Evolutionary conservation across 2,797 vertebrate genomes (phyloP).

Genomic region (Vireo griseus): DNA sequence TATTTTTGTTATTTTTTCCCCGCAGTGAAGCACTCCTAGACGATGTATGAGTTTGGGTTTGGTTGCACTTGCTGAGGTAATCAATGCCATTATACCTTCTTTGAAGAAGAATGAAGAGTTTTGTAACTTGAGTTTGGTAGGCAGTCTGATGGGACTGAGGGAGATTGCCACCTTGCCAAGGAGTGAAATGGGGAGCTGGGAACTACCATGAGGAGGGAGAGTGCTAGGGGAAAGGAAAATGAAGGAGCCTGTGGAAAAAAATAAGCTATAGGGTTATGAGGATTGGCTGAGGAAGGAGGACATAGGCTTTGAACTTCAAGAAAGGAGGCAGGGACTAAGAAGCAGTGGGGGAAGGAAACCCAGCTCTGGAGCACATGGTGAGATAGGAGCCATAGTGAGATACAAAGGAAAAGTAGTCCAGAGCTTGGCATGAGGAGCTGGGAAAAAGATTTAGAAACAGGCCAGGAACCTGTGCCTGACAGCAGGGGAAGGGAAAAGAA

Average conservation of each 20-base stretch:
- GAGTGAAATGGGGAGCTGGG: neutral
- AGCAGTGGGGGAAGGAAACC: neutral
- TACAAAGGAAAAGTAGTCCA: neutral
- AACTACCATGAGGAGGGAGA: neutral
- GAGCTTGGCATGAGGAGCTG: neutral
- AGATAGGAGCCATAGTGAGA: neutral
- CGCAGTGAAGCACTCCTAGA: neutral
- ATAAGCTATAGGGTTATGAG: neutral
- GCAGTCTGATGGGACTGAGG: neutral
- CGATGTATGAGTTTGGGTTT: neutral
- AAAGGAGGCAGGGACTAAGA: neutral
- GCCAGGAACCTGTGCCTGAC: slow-evolving; percentile 45
- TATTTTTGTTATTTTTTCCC: neutral
- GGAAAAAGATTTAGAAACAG: slow-evolving; percentile 44
- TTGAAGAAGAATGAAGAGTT: neutral
- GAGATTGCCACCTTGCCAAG: neutral
- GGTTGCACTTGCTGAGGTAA: neutral
- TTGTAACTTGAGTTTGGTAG: neutral
- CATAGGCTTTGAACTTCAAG: neutral
- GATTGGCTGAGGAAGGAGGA: neutral
- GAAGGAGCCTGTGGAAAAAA: neutral
- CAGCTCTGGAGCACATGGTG: neutral
- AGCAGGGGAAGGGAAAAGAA: slow-evolving; percentile 19
- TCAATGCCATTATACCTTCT: neutral
- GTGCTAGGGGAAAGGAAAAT: neutral